These are phyloP conservation scores for Choristoneura fumiferana DNA, from an alignment of 1,140 invertebrate genomes.

Conservation along the genomic window DNA sequence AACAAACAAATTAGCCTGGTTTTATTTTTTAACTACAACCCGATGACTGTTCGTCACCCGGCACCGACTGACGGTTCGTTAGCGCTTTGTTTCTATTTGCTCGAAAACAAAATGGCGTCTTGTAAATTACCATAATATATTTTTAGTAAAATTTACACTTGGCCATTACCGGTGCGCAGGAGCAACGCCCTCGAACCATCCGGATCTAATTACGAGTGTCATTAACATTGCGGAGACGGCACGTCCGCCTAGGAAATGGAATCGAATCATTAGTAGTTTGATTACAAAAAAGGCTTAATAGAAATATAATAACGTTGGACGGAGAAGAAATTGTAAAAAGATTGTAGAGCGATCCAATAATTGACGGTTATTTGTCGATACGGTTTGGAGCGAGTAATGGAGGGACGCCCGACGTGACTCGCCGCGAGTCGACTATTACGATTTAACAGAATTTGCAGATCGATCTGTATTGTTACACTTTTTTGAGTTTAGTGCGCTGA, in stretches of 20 bases:
- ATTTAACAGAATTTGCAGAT: constrained; percentile 51
- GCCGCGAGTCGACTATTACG: constrained; percentile 35
- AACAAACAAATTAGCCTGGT: too few relatives aligned
- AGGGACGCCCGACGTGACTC: constrained; percentile 66
- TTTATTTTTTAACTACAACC: too few relatives aligned
- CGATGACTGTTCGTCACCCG: not conserved
- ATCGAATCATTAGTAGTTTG: constrained; percentile 78
- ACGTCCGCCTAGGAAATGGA: constrained; percentile 77
- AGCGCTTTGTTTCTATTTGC: constrained; percentile 15
- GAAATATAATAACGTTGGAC: constrained; percentile 74
- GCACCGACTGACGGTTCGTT: constrained; percentile 2
- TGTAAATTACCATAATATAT: constrained; percentile 69
- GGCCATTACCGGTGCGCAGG: constrained; percentile 48
- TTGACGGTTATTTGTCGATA: constrained; percentile 77
- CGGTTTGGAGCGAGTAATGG: constrained; percentile 74
- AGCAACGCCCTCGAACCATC: constrained; percentile 72
- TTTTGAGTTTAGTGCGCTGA: constrained; percentile 1
- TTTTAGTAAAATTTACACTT: constrained; percentile 73
- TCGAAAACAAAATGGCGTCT: constrained; percentile 37
- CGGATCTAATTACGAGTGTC: constrained; percentile 76
- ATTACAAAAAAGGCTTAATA: constrained; percentile 79
- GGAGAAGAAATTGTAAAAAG: constrained; percentile 78
- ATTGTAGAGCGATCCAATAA: constrained; percentile 76
- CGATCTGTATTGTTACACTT: constrained; percentile 18
- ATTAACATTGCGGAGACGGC: constrained; percentile 71